Conservation (phyloP, 2,797 vertebrate genomes). For the Sorex maritimensis region DNA sequence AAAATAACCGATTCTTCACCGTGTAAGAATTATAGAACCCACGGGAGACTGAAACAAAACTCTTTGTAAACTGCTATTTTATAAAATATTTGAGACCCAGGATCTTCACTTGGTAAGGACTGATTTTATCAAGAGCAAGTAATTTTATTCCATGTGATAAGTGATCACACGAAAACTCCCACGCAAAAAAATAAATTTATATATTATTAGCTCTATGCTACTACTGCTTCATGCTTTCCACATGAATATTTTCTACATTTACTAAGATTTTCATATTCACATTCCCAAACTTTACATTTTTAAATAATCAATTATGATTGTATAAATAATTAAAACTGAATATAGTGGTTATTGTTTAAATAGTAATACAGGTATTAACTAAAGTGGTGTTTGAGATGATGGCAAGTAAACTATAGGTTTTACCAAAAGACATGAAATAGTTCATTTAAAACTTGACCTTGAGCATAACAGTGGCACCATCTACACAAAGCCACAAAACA, state of each 20-base stretch:
- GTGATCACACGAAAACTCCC: background rate
- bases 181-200: conserved; percentile 13
- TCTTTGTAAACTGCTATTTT: background rate
- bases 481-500: background rate
- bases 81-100: background rate
- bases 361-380: background rate
- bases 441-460: background rate
- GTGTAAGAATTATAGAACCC: background rate
- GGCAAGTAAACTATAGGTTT: background rate
- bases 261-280: background rate
- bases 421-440: background rate
- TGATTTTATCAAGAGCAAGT: background rate
- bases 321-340: background rate
- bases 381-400: background rate
- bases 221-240: background rate
- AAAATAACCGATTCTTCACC: background rate
- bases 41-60: background rate
- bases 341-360: background rate
- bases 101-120: background rate
- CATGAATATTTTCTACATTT: background rate
- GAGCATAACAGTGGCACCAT: background rate
- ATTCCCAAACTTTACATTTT: background rate
- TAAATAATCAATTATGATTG: background rate
- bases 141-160: background rate
- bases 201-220: conserved; percentile 6